These are phyloP conservation scores for Salvelinus namaycush DNA, from an alignment of 2,113 vertebrate species.

Conservation along the genomic window DNA sequence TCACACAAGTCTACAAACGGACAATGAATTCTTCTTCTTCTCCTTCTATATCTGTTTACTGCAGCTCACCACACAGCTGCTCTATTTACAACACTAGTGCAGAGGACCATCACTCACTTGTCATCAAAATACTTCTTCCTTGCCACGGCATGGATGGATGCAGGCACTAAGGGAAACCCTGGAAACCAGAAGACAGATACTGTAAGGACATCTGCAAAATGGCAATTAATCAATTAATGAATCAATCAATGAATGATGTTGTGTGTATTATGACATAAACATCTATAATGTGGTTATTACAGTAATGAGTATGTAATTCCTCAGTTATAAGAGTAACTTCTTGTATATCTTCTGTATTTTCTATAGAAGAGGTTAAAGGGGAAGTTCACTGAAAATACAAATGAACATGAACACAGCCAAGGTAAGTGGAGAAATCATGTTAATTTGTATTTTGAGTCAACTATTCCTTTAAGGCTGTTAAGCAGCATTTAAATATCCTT, in stretches of 20 bases:
- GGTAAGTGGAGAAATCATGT: too few species aligned
- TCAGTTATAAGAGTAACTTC: not conserved
- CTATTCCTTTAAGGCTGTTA: too few species aligned
- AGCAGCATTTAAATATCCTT: too few species aligned
- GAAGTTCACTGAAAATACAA: too few species aligned
- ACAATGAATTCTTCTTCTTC: not conserved
- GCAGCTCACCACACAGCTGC: not conserved
- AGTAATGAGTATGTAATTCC: not conserved
- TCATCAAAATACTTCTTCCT: slow-evolving; percentile 93
- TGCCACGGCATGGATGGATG: slow-evolving; percentile 88
- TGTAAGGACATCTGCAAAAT: not conserved
- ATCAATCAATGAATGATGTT: not conserved
- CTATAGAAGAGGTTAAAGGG: too few species aligned
- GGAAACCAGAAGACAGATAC: slow-evolving; percentile 35
- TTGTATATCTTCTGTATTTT: not conserved
- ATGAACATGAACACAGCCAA: too few species aligned
- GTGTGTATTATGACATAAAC: not conserved
- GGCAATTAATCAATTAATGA: too few species aligned
- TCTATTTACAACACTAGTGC: slow-evolving; percentile 35
- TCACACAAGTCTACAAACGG: slow-evolving; percentile 49
- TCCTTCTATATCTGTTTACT: not conserved
- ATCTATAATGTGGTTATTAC: not conserved
- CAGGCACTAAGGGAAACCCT: slow-evolving; percentile 94
- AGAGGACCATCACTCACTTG: slow-evolving; percentile 83
- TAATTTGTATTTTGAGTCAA: too few species aligned